Conservation (phyloP, 2,888 invertebrate species). For the Erebia aethiops region DNA sequence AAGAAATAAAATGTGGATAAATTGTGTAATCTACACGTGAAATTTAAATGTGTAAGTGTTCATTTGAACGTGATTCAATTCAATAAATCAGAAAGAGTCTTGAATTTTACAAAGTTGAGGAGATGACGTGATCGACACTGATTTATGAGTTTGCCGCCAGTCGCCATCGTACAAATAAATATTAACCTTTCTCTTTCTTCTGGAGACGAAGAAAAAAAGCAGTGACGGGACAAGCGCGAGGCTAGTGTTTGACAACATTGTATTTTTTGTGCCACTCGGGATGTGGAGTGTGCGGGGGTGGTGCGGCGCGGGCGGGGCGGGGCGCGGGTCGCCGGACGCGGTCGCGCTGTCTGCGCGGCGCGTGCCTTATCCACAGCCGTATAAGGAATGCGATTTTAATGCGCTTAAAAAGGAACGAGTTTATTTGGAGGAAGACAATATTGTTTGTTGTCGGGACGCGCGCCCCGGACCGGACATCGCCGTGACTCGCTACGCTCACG, state of each 20-base stretch:
- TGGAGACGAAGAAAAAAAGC: slow-evolving; percentile 13
- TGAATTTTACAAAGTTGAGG: not conserved
- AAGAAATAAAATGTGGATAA: not conserved
- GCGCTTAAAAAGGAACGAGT: slow-evolving; percentile 68
- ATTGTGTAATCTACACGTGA: too few species aligned
- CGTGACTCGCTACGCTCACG: not conserved
- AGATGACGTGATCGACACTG: not conserved
- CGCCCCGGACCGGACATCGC: not conserved
- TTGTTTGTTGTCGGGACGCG: slow-evolving; percentile 59
- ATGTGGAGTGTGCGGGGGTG: slow-evolving; percentile 3
- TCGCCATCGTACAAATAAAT: not conserved
- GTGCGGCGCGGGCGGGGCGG: not conserved
- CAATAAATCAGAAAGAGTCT: not conserved
- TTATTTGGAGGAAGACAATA: slow-evolving; percentile 60
- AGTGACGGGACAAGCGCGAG: slow-evolving; percentile 18
- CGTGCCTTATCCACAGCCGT: slow-evolving; percentile 76
- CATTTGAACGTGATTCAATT: slow-evolving; percentile 8
- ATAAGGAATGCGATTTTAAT: slow-evolving; percentile 75
- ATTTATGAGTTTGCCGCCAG: slow-evolving; percentile 1
- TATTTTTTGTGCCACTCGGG: slow-evolving; percentile 29
- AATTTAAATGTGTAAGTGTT: not conserved
- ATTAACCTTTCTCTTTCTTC: slow-evolving; percentile 20
- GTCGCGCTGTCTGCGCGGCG: slow-evolving; percentile 52
- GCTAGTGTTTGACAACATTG: slow-evolving; percentile 34
- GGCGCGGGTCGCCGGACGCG: slow-evolving; percentile 41